phyloP scores from a whole-genome alignment of 2,797 vertebrate genomes.

The Crax fasciolata region DNA sequence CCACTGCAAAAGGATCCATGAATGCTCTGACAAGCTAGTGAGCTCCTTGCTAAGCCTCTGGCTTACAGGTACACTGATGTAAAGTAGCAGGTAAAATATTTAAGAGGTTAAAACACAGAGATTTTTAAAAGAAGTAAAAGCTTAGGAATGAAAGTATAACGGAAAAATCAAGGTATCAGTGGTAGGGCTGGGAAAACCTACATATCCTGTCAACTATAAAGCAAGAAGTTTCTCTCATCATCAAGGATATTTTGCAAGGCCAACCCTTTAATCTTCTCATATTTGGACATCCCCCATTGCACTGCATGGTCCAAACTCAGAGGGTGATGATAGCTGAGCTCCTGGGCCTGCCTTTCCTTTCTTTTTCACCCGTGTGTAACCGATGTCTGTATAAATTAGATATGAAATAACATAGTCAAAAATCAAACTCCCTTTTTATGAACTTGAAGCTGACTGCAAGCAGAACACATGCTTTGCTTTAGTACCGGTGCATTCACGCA shows the following conservation, averaged over 20 bases:
- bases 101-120: background rate
- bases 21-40: background rate
- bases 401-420: background rate
- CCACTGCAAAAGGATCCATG: conserved; percentile 23
- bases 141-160: background rate
- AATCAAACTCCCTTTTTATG: background rate
- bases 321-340: background rate
- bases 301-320: background rate
- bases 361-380: background rate
- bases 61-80: background rate
- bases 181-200: background rate
- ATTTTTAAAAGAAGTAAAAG: background rate
- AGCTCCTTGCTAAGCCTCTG: background rate
- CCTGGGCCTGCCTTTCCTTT: background rate
- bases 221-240: background rate
- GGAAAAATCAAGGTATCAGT: background rate
- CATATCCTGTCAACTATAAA: background rate
- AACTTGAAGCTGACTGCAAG: background rate
- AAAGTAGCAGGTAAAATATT: conserved; percentile 3
- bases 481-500: background rate
- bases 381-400: background rate
- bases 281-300: background rate
- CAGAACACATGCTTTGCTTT: background rate
- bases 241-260: background rate
- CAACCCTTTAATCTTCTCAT: background rate